phyloP scores from a whole-genome alignment of 2,888 invertebrate species.

The Buathra laborator region DNA sequence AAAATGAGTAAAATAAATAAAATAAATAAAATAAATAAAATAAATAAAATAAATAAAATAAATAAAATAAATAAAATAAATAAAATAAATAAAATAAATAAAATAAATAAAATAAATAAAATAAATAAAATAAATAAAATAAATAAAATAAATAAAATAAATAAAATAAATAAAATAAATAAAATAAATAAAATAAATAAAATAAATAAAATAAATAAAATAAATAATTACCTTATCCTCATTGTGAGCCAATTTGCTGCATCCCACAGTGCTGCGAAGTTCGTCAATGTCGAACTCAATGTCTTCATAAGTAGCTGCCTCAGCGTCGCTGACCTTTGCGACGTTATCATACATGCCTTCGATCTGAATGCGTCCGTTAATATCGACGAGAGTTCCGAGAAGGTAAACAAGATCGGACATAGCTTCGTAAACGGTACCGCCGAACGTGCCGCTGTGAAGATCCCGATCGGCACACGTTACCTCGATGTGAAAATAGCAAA shows the following conservation, averaged over 20 bases:
- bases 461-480: conserved; percentile 96
- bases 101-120: background rate
- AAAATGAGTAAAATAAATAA: background rate
- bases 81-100: background rate
- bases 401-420: conserved; percentile 96
- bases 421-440: conserved; percentile 96
- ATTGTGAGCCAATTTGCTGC: conserved; percentile 89
- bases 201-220: background rate
- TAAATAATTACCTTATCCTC: conserved; percentile 88
- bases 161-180: background rate
- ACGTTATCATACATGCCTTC: conserved; percentile 95
- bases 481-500: conserved; percentile 96
- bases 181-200: background rate
- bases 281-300: conserved; percentile 95
- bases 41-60: background rate
- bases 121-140: background rate
- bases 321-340: conserved; percentile 89
- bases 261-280: conserved; percentile 91
- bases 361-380: conserved; percentile 94
- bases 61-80: background rate
- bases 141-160: background rate
- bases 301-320: conserved; percentile 90
- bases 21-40: conserved; percentile 2
- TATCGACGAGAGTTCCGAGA: conserved; percentile 93
- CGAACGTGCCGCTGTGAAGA: conserved; percentile 98